Percentiles rank a stretch among this genome's conserved stretches.
Evolutionary conservation across 2,888 invertebrate species (phyloP).

Genomic region (Dione vanillae): DNA sequence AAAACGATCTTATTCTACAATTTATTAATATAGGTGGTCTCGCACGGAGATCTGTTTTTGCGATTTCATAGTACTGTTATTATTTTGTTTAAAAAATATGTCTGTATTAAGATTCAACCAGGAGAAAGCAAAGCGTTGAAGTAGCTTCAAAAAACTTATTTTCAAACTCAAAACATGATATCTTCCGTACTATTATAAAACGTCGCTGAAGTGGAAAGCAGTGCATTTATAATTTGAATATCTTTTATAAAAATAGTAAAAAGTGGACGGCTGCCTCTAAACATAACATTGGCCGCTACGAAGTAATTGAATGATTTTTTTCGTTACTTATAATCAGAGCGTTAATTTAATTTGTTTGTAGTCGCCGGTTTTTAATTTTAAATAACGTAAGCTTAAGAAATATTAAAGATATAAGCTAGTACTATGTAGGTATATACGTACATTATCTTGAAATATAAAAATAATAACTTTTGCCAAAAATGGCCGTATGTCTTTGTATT

Average conservation of each 20-base stretch:
- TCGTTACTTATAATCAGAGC: slow-evolving; percentile 38
- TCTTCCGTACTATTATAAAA: slow-evolving; percentile 29
- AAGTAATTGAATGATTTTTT: slow-evolving; percentile 45
- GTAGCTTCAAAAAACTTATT: slow-evolving; percentile 19
- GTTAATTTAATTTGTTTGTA: slow-evolving; percentile 39
- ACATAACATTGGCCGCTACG: slow-evolving; percentile 39
- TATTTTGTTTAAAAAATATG: slow-evolving; percentile 5
- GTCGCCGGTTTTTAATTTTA: not conserved
- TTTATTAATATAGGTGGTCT: slow-evolving; percentile 55
- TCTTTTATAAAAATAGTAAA: slow-evolving; percentile 45
- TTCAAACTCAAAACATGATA: slow-evolving; percentile 19
- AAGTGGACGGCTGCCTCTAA: slow-evolving; percentile 34
- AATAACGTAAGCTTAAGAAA: not conserved
- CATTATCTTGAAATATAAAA: not conserved
- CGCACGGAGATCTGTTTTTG: slow-evolving; percentile 33
- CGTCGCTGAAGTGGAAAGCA: slow-evolving; percentile 42
- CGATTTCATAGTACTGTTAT: slow-evolving; percentile 12
- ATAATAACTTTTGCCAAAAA: not conserved
- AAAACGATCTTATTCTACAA: slow-evolving; percentile 49
- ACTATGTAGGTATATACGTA: not conserved
- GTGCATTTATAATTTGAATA: slow-evolving; percentile 49
- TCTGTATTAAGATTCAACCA: not conserved
- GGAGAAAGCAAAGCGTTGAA: not conserved
- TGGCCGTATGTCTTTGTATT: too few relatives aligned
- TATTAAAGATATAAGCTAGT: not conserved